Percentiles rank a stretch among this genome's conserved stretches.
These are phyloP conservation scores for Corythoichthys intestinalis DNA, from an alignment of 2,113 vertebrate species.

Conservation along the genomic window DNA sequence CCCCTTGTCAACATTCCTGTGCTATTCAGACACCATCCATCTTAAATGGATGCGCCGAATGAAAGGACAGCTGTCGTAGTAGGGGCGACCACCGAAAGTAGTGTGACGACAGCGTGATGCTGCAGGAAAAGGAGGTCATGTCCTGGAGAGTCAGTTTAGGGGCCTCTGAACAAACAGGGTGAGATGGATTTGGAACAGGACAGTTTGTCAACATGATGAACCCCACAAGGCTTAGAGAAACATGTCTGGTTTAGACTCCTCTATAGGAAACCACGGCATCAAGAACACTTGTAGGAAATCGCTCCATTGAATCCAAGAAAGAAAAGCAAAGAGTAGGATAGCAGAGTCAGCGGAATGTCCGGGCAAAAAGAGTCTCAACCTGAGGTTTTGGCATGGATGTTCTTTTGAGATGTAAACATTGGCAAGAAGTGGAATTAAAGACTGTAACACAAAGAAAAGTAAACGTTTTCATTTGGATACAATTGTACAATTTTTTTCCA, in stretches of 20 bases:
- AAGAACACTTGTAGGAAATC: conserved; percentile 20
- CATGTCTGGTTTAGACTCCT: conserved; percentile 43
- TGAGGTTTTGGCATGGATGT: background rate
- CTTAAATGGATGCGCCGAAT: conserved; percentile 46
- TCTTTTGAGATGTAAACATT: background rate
- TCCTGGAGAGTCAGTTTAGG: conserved; percentile 51
- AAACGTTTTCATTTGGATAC: background rate
- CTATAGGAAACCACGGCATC: conserved; percentile 14
- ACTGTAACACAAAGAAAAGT: background rate
- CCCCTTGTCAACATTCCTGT: conserved; percentile 41
- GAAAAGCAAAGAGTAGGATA: background rate
- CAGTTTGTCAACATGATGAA: conserved; percentile 60
- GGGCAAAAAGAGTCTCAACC: background rate
- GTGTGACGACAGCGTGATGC: conserved; percentile 57
- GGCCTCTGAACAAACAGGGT: conserved; percentile 34
- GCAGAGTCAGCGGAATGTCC: background rate
- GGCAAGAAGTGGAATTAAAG: background rate
- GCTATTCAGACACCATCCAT: conserved; percentile 40
- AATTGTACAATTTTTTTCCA: background rate
- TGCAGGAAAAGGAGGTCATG: conserved; percentile 51
- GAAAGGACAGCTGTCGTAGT: conserved; percentile 64
- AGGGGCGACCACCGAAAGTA: conserved; percentile 51
- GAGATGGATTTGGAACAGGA: conserved; percentile 24
- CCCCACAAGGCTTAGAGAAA: conserved; percentile 50
- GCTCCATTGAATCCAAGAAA: background rate